Evolutionary conservation across 2,113 vertebrate genomes (phyloP), one percentile per base, ranked within the genome.

Genomic region (Lanius ludovicianus): DNA sequence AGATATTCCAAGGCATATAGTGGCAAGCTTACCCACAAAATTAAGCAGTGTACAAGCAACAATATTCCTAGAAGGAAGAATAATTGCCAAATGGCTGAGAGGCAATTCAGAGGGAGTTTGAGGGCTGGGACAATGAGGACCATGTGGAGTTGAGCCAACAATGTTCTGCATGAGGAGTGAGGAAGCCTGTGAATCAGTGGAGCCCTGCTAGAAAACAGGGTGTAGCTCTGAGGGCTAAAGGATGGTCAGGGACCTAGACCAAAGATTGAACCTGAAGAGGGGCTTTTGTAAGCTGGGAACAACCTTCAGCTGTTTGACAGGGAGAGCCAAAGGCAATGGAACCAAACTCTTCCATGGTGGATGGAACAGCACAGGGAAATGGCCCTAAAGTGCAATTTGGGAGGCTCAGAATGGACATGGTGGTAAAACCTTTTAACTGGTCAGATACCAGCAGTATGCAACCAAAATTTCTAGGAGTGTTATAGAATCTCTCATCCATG

Each of bases 131-230:
- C 8, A 46, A 13, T 5, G 15, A 41, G 22, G 19, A 49, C 3
- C 5, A 49, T 3, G 21, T 25, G 70, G 37, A 56, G 30, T 15
- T 62, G 15, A 56, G 15, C 8, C 10, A 46, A 2, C 37, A 35
- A 44, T 5, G 0, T 42, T 78, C 64, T 13, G 28, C 3, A 7
- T 2, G 12, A 21, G 13, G 22, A 25, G n/a, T 22, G 33, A 52
- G 15, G 31, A 50, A 47, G 17, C 6, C 17, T 1, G 0, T 46
- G 37, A 27, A 15, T 13, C 4, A 3, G 10, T 4, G 6, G 5
- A 59, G 24, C 31, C 31, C 39, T 57, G 47, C 37, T 71, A 53
- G n/a, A 49, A 47, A 56, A 4, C 18, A 75, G 9, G 30, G 10
- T 49, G 11, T 4, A 47, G 1, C 1, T 39, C 1, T 39, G 35